Percentiles rank a stretch among this genome's conserved stretches.
phyloP scores from a whole-genome alignment of 2,888 invertebrate species.

The Leptogaster cylindrica region DNA sequence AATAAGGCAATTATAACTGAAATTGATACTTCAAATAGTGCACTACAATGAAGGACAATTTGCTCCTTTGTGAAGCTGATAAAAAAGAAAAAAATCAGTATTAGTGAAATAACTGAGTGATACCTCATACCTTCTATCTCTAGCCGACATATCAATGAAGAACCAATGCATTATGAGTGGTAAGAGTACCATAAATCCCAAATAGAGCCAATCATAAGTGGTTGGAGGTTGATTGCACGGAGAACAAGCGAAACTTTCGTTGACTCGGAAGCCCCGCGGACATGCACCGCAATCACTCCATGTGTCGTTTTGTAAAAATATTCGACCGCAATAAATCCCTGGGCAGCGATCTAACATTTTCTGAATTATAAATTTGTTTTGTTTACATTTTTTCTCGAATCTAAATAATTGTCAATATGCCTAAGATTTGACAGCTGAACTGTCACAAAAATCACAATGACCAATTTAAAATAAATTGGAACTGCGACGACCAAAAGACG shows the following conservation, averaged over 20 bases:
- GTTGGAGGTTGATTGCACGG: constrained; percentile 77
- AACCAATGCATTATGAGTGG: constrained; percentile 90
- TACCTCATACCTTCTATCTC: constrained; percentile 74
- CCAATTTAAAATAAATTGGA: no score
- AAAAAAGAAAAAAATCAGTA: constrained; percentile 41
- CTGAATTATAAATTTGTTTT: background rate
- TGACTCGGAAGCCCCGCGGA: constrained; percentile 80
- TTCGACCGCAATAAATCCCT: constrained; percentile 65
- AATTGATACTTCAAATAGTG: constrained; percentile 78
- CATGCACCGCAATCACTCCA: constrained; percentile 88
- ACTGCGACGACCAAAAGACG: no score
- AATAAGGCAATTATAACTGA: constrained; percentile 81
- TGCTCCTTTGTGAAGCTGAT: constrained; percentile 76
- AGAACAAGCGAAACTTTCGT: constrained; percentile 73
- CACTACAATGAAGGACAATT: constrained; percentile 79
- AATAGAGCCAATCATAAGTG: constrained; percentile 89
- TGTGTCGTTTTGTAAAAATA: constrained; percentile 68
- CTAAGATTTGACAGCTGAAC: no score
- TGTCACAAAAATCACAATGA: no score
- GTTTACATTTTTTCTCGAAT: constrained; percentile 4
- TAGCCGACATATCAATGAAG: constrained; percentile 84
- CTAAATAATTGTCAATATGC: constrained; percentile 13
- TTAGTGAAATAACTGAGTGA: constrained; percentile 2
- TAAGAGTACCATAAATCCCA: constrained; percentile 93
- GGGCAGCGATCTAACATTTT: constrained; percentile 52